Percentiles rank a stretch among this genome's conserved stretches.
These are phyloP conservation scores for Drosophila novamexicana DNA, from an alignment of 1,140 invertebrate genomes.

Conservation along the genomic window DNA sequence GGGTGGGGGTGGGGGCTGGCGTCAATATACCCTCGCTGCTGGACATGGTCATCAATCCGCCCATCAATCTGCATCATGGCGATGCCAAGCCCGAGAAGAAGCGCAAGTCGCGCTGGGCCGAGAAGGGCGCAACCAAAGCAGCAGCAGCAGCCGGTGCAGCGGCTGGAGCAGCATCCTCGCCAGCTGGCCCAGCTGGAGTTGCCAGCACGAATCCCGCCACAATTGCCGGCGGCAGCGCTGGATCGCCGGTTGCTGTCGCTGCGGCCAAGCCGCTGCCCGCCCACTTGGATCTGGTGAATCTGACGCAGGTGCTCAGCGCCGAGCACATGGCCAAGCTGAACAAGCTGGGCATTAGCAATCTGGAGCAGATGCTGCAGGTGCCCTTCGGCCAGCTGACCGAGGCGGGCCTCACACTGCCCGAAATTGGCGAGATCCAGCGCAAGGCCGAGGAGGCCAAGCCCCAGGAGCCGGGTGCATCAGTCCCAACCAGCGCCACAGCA, in stretches of 20 bases:
- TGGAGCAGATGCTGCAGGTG: slow-evolving; percentile 86
- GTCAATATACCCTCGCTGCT: slow-evolving; percentile 70
- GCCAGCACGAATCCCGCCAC: neutral
- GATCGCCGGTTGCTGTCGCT: neutral
- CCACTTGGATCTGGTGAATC: slow-evolving; percentile 86
- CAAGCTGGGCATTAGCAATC: slow-evolving; percentile 86
- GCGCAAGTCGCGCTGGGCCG: slow-evolving; percentile 87
- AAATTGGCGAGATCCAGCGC: slow-evolving; percentile 87
- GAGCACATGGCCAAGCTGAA: slow-evolving; percentile 86
- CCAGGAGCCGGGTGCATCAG: neutral
- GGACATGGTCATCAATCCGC: slow-evolving; percentile 80
- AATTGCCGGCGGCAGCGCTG: neutral
- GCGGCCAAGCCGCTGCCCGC: slow-evolving; percentile 35
- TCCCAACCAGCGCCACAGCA: neutral
- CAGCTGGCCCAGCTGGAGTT: neutral
- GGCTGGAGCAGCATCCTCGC: neutral
- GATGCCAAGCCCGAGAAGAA: slow-evolving; percentile 85
- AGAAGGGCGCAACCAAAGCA: slow-evolving; percentile 44
- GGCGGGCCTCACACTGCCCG: slow-evolving; percentile 86
- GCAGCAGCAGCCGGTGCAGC: neutral
- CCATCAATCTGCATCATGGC: slow-evolving; percentile 32
- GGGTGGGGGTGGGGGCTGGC: neutral
- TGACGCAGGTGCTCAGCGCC: slow-evolving; percentile 85
- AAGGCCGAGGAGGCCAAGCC: slow-evolving; percentile 84
- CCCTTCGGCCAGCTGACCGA: slow-evolving; percentile 86